These are phyloP conservation scores for Arrhopalites spinosus DNA, from an alignment of 2,888 invertebrate genomes.

Conservation along the genomic window DNA sequence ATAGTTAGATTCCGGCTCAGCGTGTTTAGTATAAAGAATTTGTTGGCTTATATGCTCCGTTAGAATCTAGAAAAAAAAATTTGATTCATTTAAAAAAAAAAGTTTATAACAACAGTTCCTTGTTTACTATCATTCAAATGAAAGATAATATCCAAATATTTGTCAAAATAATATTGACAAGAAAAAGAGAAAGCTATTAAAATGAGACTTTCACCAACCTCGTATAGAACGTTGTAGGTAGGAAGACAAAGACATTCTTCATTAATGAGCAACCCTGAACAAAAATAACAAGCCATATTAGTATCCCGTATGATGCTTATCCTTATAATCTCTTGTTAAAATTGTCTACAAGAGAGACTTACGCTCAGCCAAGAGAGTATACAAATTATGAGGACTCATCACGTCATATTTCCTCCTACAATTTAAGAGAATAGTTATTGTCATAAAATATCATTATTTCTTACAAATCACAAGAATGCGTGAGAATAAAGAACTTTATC, in stretches of 20 bases:
- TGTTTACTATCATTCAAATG: too few species aligned
- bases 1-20: slow-evolving; percentile 93
- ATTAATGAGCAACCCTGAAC: slow-evolving; percentile 83
- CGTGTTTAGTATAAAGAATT: slow-evolving; percentile 89
- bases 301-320: too few species aligned
- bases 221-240: slow-evolving; percentile 97
- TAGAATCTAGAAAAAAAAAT: slow-evolving; percentile 70
- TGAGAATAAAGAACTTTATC: too few species aligned
- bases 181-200: neutral
- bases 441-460: too few species aligned
- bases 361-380: slow-evolving; percentile 93
- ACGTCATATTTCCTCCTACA: slow-evolving; percentile 96
- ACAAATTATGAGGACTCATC: slow-evolving; percentile 97
- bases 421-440: neutral
- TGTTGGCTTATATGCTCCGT: slow-evolving; percentile 96
- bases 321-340: too few species aligned
- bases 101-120: too few species aligned
- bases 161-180: neutral
- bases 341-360: too few species aligned
- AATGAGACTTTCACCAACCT: slow-evolving; percentile 63
- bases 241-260: slow-evolving; percentile 89
- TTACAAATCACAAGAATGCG: too few species aligned
- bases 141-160: neutral
- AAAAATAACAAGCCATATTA: too few species aligned
- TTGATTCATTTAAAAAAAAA: too few species aligned